phyloP scores from a whole-genome alignment of 2,113 vertebrate genomes.

The Paedocypris sp. region DNA sequence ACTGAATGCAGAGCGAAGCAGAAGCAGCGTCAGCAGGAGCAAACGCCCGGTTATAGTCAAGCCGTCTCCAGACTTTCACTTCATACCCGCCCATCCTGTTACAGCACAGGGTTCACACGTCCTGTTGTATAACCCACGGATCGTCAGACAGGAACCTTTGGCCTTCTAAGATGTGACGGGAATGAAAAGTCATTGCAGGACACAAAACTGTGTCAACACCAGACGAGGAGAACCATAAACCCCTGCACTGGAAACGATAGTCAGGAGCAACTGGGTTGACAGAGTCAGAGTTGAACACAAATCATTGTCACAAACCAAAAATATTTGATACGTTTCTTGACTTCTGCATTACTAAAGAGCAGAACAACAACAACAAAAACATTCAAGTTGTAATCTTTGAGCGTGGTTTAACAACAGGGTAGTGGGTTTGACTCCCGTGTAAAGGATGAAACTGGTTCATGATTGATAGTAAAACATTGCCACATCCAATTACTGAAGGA shows the following conservation, averaged over 20 bases:
- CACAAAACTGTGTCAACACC: neutral
- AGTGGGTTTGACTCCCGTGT: no score
- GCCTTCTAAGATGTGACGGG: neutral
- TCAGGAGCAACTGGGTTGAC: neutral
- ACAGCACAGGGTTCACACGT: conserved; percentile 13
- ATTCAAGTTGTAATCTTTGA: no score
- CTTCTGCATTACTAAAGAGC: no score
- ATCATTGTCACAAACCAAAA: no score
- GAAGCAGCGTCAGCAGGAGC: neutral
- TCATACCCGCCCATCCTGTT: conserved; percentile 18
- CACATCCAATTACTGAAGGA: no score
- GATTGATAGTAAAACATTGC: no score
- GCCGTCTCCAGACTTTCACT: neutral
- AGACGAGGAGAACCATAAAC: neutral
- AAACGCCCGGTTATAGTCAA: neutral
- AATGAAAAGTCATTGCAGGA: neutral
- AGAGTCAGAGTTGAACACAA: no score
- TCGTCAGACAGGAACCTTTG: conserved; percentile 13
- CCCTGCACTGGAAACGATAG: neutral
- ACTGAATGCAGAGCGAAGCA: neutral
- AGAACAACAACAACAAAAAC: no score
- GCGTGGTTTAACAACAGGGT: no score
- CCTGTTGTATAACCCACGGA: neutral
- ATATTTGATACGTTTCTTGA: no score
- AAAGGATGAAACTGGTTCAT: no score